These are phyloP conservation scores for Cryptops parisi DNA, from an alignment of 2,888 invertebrate species.

Conservation along the genomic window DNA sequence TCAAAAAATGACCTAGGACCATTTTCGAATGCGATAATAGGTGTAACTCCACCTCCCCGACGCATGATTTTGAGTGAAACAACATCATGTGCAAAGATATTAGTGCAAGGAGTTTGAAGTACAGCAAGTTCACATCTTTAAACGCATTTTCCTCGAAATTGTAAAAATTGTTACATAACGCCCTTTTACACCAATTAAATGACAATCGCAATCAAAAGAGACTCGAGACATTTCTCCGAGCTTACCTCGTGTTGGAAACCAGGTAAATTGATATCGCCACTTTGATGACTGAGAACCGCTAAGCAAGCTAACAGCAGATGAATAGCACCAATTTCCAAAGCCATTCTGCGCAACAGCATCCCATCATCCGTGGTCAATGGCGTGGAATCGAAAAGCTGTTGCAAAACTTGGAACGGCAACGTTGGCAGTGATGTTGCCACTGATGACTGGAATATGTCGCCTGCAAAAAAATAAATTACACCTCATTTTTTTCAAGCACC, in stretches of 20 bases:
- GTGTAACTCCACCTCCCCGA: too few relatives aligned
- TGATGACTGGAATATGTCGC: conserved; percentile 54
- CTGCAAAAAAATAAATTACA: conserved; percentile 26
- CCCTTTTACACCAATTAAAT: too few relatives aligned
- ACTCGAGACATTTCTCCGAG: not conserved
- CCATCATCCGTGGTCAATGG: conserved; percentile 63
- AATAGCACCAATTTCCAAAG: conserved; percentile 70
- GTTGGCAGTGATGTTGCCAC: conserved; percentile 47
- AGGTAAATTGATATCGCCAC: conserved; percentile 27
- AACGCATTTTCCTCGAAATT: too few relatives aligned
- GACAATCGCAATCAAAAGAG: too few relatives aligned
- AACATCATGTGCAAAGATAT: too few relatives aligned
- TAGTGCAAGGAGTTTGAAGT: too few relatives aligned
- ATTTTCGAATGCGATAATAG: too few relatives aligned
- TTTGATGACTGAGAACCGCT: conserved; percentile 60
- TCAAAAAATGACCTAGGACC: too few relatives aligned
- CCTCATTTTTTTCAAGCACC: not conserved
- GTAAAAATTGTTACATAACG: too few relatives aligned
- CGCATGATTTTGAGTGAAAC: too few relatives aligned
- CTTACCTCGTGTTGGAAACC: conserved; percentile 33
- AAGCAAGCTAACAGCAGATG: conserved; percentile 73
- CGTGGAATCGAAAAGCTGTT: conserved; percentile 57
- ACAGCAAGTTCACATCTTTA: too few relatives aligned
- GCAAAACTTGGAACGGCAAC: conserved; percentile 59
- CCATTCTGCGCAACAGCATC: conserved; percentile 53